Base-by-base conservation (phyloP, 2,797 vertebrate species). In the Cossypha polioptera region DNA sequence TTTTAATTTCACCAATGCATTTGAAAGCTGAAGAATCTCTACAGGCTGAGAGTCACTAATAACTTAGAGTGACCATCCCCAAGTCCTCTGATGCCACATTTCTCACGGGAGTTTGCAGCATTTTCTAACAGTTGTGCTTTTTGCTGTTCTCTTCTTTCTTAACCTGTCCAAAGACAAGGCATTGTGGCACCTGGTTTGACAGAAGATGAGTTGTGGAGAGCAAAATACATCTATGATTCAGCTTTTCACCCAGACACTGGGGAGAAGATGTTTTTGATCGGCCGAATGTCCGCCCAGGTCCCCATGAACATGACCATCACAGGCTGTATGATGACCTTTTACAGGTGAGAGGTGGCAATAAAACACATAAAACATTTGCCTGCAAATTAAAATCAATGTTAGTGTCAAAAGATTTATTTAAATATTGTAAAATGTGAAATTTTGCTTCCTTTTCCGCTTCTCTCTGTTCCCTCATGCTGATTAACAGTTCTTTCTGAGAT, bases 271-370 rank as follows among this genome's bases (percentile, higher is more conserved):
- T 98, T 99, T 50, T 94, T 99, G 97, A 99, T 99, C 38, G 99
- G 99, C 55, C 98, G 99, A 74, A 99, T 99, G 99, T 99, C 99
- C 1, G 99, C 99, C 42, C 99, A 99, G 97, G 99, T 99, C 31
- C 99, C 99, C 31, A 99, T 99, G 99, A 99, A 99, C 97, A 99
- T 99, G 99, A 99, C 99, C 42, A 99, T 99, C 98, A 99, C 99
- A 10, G 99, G 99, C 53, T 99, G 99, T 83, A 99, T 99, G 99
- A 99, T 99, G 99, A 99, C 99, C 0, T 99, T 99, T 96, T 99
- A 99, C 97, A 98, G 98, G 99, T 99, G 95, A 98, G 98, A 68
- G 31, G 1, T 17, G 28, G 48, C 25, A 69, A 1, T 29, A 13
- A 43, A 69, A 8, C 62, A 80, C 57, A 31, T 17, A 3, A 72